Evolutionary conservation across 2,888 invertebrate genomes (phyloP), one percentile per base, ranked within the genome.

Genomic region (Dermolepida albohirtum): DNA sequence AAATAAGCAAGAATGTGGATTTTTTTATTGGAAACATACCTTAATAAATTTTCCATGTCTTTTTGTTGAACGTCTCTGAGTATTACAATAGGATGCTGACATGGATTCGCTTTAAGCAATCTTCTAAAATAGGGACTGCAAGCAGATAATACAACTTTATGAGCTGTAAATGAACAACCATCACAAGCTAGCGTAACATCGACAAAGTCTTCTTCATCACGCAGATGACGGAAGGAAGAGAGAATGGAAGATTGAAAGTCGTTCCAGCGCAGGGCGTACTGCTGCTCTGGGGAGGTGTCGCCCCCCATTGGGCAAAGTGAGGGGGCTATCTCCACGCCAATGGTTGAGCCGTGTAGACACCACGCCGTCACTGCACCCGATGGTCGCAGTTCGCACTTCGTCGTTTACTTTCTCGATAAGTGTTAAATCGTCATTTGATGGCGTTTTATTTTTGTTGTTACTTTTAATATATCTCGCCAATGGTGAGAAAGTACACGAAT

Each of bases 171-270:
- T 71, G 93, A 94, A 77, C 92, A 91, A 72, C 92, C 92, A 80
- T 95, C 95, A 87, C 95, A 96, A 78, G 96, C 96, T 77, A 96
- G 87, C 67, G 96, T 96, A 78, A 95, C 95, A 84, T 96, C 96
- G 70, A 95, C 94, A 84, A 96, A 95, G 85, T 95, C 95, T 86
- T 95, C 95, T 84, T 94, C 93, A 82, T 95, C 95, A 71, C 93
- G 87, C 78, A 96, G 87, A 82, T 94, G 92, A 75, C 95, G 89
- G 86, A 96, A 96, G 74, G 95, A 94, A 74, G 92, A 93, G 78
- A 95, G 89, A 85, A 96, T 94, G 80, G 94, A 95, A 74, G 93
- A 91, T 84, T 95, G 95, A 87, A 95, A 96, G 86, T 96, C 95
- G 84, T 96, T 96, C 96, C 96, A 96, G 80, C 95, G 91, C 84